These are phyloP conservation scores for Papilio dardanus DNA, from an alignment of 1,140 invertebrate genomes.

Conservation along the genomic window DNA sequence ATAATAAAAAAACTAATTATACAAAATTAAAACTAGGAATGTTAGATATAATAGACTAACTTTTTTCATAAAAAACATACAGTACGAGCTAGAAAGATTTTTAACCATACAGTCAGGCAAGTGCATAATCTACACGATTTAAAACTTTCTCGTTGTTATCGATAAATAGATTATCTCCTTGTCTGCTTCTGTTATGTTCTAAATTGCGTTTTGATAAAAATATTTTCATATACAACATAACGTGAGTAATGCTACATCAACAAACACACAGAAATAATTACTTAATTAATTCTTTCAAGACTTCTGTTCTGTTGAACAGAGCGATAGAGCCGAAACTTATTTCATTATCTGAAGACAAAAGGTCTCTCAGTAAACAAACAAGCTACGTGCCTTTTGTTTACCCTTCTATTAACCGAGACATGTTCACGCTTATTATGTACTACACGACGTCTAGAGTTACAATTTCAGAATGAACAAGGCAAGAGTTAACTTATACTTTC, in stretches of 20 bases:
- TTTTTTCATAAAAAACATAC: too few relatives aligned
- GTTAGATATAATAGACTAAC: too few relatives aligned
- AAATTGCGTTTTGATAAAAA: background rate
- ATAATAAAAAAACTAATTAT: background rate
- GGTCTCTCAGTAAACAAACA: constrained; percentile 37
- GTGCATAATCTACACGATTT: too few relatives aligned
- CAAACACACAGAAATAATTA: constrained; percentile 17
- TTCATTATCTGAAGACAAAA: constrained; percentile 38
- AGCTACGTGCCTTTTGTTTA: constrained; percentile 35
- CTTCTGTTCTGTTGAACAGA: constrained; percentile 29
- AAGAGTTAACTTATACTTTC: background rate
- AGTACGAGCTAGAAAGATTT: too few relatives aligned
- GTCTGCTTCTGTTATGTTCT: background rate
- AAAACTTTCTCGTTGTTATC: too few relatives aligned
- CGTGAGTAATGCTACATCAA: background rate
- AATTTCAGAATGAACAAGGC: background rate
- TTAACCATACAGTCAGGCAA: too few relatives aligned
- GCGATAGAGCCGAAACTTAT: constrained; percentile 34
- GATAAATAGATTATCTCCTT: background rate
- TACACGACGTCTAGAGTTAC: background rate
- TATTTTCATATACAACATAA: background rate
- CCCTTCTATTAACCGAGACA: constrained; percentile 27
- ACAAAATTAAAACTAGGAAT: background rate
- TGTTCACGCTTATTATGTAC: constrained; percentile 14
- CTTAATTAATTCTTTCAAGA: constrained; percentile 26